Evolutionary conservation across 2,113 vertebrate genomes (phyloP).

Genomic region (Hippocampus guttulatus): DNA sequence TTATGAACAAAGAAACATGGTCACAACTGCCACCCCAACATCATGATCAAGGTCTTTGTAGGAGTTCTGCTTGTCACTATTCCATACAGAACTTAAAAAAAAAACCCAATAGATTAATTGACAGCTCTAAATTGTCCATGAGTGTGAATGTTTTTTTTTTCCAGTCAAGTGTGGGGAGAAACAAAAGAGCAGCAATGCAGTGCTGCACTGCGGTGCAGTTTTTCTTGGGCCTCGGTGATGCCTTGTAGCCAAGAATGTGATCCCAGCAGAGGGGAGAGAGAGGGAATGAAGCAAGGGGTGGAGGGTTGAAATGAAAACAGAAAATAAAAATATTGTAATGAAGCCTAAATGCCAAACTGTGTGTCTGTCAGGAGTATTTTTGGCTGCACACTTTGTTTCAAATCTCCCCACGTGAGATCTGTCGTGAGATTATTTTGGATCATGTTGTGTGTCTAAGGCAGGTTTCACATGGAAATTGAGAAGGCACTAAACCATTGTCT

Average conservation of each 20-base stretch:
- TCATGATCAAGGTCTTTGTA: no score
- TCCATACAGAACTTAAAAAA: no score
- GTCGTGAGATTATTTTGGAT: slow-evolving; percentile 3
- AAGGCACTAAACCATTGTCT: background rate
- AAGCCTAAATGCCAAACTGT: background rate
- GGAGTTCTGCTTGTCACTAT: no score
- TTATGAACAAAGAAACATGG: background rate
- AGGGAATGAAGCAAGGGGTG: slow-evolving; percentile 2
- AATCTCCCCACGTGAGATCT: slow-evolving; percentile 10
- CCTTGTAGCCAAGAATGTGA: slow-evolving; percentile 17
- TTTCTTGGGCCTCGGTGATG: slow-evolving; percentile 14
- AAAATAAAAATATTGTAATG: background rate
- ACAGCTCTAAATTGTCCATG: no score
- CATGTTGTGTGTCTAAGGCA: slow-evolving; percentile 8
- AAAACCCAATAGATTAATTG: no score
- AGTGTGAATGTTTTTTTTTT: slow-evolving; percentile 1
- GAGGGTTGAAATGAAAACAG: slow-evolving; percentile 9
- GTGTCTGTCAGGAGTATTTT: background rate
- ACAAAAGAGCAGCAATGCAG: slow-evolving; percentile 11
- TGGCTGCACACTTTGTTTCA: slow-evolving; percentile 33
- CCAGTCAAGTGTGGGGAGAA: background rate
- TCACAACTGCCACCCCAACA: background rate
- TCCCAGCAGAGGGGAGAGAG: background rate
- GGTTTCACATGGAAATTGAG: background rate
- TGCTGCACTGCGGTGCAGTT: slow-evolving; percentile 8